Base-by-base conservation (phyloP, 2,797 vertebrate genomes). In the Labroides dimidiatus region DNA sequence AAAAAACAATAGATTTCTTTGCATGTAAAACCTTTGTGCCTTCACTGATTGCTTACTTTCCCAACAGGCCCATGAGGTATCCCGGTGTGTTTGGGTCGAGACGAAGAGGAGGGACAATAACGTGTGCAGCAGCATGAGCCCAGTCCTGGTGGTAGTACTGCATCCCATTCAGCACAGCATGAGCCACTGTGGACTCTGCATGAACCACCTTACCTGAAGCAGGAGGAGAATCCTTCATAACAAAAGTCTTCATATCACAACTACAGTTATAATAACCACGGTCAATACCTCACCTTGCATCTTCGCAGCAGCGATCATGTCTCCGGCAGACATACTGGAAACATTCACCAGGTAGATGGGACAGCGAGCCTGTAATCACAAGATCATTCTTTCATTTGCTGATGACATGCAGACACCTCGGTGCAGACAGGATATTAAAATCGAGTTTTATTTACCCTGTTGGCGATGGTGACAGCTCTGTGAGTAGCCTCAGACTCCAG, bases 131-230 rank as follows among this genome's bases (percentile, higher is more conserved):
- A 0, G 97, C 96, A 0, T 98, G 97, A 79, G 93, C 94, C 97
- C 97, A 99, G 85, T 99, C 97, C 93, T 98, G 97, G 90, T 98
- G 97, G 87, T 98, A 99, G 84, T 99, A 98, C 91, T 97, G 96
- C 75, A 97, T 90, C 72, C 97, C 97, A 0, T 95, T 98, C 87
- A 98, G 91, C 2, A 97, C 96, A 4, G 97, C 92, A 0, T 99
- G 97, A 0, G 96, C 97, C 0, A 96, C 96, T 65, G 96, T 98
- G 13, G 96, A 96, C 93, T 99, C 97, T 0, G 94, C 97, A 0
- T 97, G 95, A 60, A 98, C 95, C 64, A 96, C 96, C 81, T 97
- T 98, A 72, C 96, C 97, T 99, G 91, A 10, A 76, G 12, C 9
- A 47, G 2, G 15, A 53, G 10, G 10, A 16, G 2, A 56, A 20